phyloP scores from a whole-genome alignment of 2,888 invertebrate species.

The Acanthosepion lycidas region DNA sequence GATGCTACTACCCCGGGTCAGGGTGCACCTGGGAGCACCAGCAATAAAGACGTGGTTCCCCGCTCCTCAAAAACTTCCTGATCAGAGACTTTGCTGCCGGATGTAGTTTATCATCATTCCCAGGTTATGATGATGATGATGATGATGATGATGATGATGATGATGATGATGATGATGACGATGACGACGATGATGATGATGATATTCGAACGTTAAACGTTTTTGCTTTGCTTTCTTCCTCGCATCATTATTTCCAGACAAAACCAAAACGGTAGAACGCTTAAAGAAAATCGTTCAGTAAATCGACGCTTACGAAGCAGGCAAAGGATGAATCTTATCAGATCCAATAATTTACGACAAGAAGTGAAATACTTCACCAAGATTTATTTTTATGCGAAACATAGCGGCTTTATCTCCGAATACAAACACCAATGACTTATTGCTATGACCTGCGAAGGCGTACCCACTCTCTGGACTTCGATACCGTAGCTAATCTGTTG shows the following conservation, averaged over 20 bases:
- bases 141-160: too few relatives aligned
- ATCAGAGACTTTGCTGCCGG: too few relatives aligned
- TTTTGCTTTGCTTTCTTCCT: background rate
- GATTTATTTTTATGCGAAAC: slow-evolving; percentile 8
- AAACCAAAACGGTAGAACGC: background rate
- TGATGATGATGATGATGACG: too few relatives aligned
- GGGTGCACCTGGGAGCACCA: too few relatives aligned
- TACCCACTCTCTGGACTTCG: background rate
- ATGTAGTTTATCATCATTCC: too few relatives aligned
- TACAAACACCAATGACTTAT: slow-evolving; percentile 11
- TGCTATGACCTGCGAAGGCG: background rate
- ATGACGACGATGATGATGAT: too few relatives aligned
- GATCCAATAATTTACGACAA: background rate
- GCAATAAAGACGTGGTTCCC: too few relatives aligned
- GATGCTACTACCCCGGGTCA: too few relatives aligned
- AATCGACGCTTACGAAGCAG: background rate
- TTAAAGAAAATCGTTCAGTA: background rate
- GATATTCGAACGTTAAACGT: background rate
- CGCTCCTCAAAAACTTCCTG: too few relatives aligned
- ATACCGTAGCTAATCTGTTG: slow-evolving; percentile 13
- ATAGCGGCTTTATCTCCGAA: background rate
- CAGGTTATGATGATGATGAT: too few relatives aligned
- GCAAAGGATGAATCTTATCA: background rate
- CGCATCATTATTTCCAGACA: background rate
- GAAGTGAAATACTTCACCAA: background rate